phyloP scores from a whole-genome alignment of 2,113 vertebrate species.

The Ictidomys tridecemlineatus region DNA sequence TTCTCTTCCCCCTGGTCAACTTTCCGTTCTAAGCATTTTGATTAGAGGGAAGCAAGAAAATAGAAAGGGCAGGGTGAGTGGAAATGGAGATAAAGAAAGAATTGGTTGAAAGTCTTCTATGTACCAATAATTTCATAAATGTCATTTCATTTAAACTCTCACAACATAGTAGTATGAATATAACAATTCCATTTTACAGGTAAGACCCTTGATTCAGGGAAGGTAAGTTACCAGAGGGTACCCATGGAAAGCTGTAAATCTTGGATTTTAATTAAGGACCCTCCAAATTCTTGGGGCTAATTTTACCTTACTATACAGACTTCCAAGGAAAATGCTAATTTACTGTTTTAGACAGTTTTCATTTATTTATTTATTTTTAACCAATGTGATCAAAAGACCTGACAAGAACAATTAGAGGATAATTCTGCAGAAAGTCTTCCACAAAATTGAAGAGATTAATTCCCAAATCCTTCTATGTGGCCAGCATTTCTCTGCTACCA shows the following conservation, averaged over 20 bases:
- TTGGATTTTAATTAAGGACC: background rate
- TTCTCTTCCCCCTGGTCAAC: background rate
- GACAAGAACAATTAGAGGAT: no score
- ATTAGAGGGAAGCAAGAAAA: background rate
- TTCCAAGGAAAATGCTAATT: conserved; percentile 8
- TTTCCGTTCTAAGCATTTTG: background rate
- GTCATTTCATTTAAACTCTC: background rate
- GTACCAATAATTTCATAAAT: background rate
- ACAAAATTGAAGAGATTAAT: background rate
- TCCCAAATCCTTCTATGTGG: background rate
- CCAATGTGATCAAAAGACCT: no score
- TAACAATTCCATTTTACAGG: background rate
- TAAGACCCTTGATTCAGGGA: background rate
- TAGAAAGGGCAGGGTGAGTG: background rate
- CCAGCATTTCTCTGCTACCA: background rate
- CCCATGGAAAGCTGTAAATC: background rate
- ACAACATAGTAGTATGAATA: background rate
- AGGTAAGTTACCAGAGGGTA: background rate
- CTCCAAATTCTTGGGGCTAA: background rate
- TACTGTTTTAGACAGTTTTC: no score
- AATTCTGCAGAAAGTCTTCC: no score
- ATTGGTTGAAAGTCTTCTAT: background rate
- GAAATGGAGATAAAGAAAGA: background rate
- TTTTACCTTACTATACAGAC: background rate
- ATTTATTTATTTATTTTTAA: no score